A percentile compares a stretch with the other conserved stretches of the same genome.
phyloP scores from a whole-genome alignment of 2,113 vertebrate genomes.

The Opisthocomus hoazin region DNA sequence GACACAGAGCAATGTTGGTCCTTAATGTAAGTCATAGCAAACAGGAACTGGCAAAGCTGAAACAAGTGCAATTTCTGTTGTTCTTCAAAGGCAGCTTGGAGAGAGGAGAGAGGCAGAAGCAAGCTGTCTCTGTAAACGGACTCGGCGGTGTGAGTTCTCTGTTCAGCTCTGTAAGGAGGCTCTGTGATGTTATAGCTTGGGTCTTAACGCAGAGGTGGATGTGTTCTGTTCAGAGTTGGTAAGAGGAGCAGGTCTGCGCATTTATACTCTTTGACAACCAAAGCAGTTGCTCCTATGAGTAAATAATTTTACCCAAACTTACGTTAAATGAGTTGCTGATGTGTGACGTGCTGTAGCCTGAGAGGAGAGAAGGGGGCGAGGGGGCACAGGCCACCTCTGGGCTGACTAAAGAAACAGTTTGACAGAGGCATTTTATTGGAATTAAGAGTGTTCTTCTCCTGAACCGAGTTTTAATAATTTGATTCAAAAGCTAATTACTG shows the following conservation, averaged over 20 bases:
- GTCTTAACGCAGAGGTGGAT: not conserved
- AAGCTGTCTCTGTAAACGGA: not conserved
- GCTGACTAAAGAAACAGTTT: not conserved
- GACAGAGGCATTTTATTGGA: not conserved
- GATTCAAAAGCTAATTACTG: not conserved
- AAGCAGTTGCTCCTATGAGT: not conserved
- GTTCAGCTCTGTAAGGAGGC: not conserved
- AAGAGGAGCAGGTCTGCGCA: not conserved
- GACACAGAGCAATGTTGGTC: not conserved
- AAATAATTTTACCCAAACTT: not conserved
- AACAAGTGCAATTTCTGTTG: not conserved
- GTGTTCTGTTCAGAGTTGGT: rapidly evolving
- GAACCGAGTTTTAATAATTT: not conserved
- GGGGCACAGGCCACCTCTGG: not conserved
- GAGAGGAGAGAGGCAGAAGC: not conserved
- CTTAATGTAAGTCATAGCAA: not conserved
- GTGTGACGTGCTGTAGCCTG: not conserved
- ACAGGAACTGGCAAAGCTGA: not conserved
- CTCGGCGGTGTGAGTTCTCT: not conserved
- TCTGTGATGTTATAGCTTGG: rapidly evolving
- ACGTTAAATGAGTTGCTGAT: not conserved
- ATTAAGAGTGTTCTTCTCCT: not conserved
- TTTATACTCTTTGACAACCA: not conserved
- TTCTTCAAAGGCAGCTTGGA: not conserved
- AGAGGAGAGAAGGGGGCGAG: not conserved